phyloP scores from a whole-genome alignment of 2,888 invertebrate genomes.

The Leucophenga montana region DNA sequence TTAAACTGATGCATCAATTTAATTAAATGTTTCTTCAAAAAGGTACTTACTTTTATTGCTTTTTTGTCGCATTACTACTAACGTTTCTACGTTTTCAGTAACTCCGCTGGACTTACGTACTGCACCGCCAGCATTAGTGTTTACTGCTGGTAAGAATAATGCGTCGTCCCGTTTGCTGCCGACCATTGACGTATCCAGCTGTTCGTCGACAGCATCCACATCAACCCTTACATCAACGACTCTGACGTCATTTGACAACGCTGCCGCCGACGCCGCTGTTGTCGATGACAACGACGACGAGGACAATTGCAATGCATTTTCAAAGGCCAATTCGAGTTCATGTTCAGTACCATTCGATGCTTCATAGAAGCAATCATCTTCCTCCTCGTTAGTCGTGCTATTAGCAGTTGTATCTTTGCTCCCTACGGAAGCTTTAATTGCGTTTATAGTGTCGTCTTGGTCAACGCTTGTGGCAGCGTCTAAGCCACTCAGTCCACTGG shows the following conservation, averaged over 20 bases:
- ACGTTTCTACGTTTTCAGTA: constrained; percentile 10
- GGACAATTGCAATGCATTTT: constrained; percentile 53
- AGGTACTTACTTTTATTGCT: constrained; percentile 52
- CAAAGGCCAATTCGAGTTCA: constrained; percentile 59
- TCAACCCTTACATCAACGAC: constrained; percentile 47
- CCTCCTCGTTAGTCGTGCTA: constrained; percentile 38
- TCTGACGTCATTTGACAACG: constrained; percentile 55
- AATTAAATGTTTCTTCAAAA: too few species aligned
- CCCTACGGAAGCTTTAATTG: not conserved
- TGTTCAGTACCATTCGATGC: constrained; percentile 61
- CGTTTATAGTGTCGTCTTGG: too few species aligned
- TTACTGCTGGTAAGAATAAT: not conserved
- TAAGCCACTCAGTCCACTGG: too few species aligned
- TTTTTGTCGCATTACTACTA: constrained; percentile 42
- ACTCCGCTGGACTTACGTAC: constrained; percentile 25
- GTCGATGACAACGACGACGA: too few species aligned
- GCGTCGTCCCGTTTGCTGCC: constrained; percentile 5
- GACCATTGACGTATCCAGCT: constrained; percentile 14
- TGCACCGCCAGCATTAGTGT: not conserved
- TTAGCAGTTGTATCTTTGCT: constrained; percentile 5
- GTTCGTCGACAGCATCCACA: constrained; percentile 27
- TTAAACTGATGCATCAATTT: too few species aligned
- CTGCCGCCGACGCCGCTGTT: too few species aligned
- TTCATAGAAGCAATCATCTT: constrained; percentile 63
- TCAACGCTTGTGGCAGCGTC: too few species aligned